Percentiles rank a stretch among this genome's conserved stretches.
phyloP scores from a whole-genome alignment of 1,140 invertebrate genomes.

The Plutomurus gul region DNA sequence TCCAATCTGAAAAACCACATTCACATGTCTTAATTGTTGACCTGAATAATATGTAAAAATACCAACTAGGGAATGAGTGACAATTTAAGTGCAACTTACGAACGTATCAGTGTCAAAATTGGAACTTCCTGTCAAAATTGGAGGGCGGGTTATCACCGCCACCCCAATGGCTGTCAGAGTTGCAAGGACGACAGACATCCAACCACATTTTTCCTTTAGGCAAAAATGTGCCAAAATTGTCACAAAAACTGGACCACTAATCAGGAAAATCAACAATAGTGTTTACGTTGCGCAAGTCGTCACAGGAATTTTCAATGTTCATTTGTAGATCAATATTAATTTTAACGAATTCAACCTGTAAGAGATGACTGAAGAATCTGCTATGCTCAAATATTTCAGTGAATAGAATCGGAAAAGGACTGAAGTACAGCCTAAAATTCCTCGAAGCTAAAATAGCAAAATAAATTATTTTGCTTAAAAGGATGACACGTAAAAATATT shows the following conservation, averaged over 20 bases:
- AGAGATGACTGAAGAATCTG: constrained; percentile 41
- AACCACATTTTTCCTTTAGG: constrained; percentile 44
- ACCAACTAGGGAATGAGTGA: not conserved
- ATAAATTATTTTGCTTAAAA: constrained; percentile 1
- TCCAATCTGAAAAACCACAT: constrained; percentile 37
- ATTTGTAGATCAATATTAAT: not conserved
- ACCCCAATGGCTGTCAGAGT: constrained; percentile 27
- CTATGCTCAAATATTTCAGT: constrained; percentile 32
- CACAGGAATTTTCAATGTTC: too few species aligned
- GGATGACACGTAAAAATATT: not conserved
- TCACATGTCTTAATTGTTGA: not conserved
- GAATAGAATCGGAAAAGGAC: constrained; percentile 41
- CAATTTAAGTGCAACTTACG: not conserved
- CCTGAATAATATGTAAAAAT: not conserved
- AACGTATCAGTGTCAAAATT: constrained; percentile 26
- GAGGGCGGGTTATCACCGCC: constrained; percentile 31
- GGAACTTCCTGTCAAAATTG: constrained; percentile 3
- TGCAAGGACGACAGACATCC: constrained; percentile 25
- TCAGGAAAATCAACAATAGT: too few species aligned
- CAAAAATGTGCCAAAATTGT: constrained; percentile 42
- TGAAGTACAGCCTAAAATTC: constrained; percentile 14
- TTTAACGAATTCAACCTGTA: not conserved
- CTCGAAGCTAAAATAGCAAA: constrained; percentile 30
- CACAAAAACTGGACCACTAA: constrained; percentile 34
- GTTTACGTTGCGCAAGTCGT: too few species aligned